phyloP scores from a whole-genome alignment of 2,113 vertebrate species.

The Pteronura brasiliensis region DNA sequence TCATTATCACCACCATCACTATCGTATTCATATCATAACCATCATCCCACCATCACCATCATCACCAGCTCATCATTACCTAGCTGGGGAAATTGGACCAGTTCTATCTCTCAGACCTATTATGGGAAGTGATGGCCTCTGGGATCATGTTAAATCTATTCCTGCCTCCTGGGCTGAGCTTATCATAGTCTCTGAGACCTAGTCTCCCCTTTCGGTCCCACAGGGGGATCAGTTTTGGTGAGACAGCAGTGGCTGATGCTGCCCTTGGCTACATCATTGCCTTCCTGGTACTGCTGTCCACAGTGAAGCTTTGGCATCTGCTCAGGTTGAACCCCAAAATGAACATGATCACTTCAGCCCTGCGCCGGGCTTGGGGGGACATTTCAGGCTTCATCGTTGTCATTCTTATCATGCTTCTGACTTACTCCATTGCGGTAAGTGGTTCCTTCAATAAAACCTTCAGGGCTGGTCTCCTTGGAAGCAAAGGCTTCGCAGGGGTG shows the following conservation, averaged over 20 bases:
- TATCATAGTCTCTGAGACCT: background rate
- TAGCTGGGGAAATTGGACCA: background rate
- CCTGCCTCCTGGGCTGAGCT: background rate
- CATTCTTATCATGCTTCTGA: slow-evolving; percentile 93
- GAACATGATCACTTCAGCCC: slow-evolving; percentile 93
- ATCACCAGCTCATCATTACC: background rate
- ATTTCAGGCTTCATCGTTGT: slow-evolving; percentile 93
- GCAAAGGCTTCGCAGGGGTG: background rate
- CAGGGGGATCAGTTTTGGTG: slow-evolving; percentile 91
- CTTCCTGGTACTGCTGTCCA: slow-evolving; percentile 94
- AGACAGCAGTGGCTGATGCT: slow-evolving; percentile 91
- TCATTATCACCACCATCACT: too few relatives aligned
- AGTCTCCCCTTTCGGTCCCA: background rate
- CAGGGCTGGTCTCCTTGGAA: background rate
- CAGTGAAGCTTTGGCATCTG: slow-evolving; percentile 95
- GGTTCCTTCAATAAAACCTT: background rate
- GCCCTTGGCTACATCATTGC: slow-evolving; percentile 94
- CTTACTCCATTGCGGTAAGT: slow-evolving; percentile 94
- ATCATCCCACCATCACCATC: background rate
- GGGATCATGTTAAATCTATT: background rate
- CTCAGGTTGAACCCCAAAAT: slow-evolving; percentile 95
- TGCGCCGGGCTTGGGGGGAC: slow-evolving; percentile 93
- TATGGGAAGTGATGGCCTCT: background rate
- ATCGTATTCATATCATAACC: background rate
- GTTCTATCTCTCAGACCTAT: background rate